Percentiles rank a stretch among this genome's conserved stretches.
These are phyloP conservation scores for Coecobrya sp. DNA, from an alignment of 2,888 invertebrate species.

Conservation along the genomic window DNA sequence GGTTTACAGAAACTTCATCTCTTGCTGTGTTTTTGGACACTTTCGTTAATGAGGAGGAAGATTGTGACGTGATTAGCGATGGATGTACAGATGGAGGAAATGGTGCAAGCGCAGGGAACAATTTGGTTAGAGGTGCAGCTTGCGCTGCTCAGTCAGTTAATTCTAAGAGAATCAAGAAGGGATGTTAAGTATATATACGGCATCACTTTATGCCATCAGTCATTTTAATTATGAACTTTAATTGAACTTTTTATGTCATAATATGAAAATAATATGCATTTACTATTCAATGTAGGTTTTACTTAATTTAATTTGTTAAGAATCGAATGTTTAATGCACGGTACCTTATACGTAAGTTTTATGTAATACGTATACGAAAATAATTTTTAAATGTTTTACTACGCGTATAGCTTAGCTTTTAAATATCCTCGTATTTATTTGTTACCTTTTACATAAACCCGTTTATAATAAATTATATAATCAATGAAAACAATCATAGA, in stretches of 20 bases:
- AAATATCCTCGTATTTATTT: neutral
- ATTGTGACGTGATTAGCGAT: slow-evolving; percentile 39
- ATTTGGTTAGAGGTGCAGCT: slow-evolving; percentile 40
- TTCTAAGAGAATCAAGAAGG: slow-evolving; percentile 74
- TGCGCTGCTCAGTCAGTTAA: slow-evolving; percentile 59
- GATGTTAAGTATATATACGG: slow-evolving; percentile 16
- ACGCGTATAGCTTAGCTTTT: neutral
- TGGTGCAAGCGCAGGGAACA: slow-evolving; percentile 78
- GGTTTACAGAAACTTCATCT: slow-evolving; percentile 44
- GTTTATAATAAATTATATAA: slow-evolving; percentile 34
- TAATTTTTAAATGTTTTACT: neutral
- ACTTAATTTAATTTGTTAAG: too few relatives aligned
- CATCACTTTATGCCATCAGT: neutral
- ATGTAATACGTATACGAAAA: slow-evolving; percentile 28
- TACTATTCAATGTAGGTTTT: neutral
- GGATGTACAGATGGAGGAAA: slow-evolving; percentile 71
- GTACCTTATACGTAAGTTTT: neutral
- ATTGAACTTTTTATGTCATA: neutral
- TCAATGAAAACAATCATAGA: neutral
- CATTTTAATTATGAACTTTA: slow-evolving; percentile 19
- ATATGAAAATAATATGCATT: neutral
- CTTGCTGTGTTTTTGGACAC: slow-evolving; percentile 53
- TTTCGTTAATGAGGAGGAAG: slow-evolving; percentile 26
- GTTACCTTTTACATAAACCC: neutral
- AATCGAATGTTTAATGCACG: neutral